Base-by-base conservation (phyloP, 1,140 invertebrate species). In the Apis cerana region DNA sequence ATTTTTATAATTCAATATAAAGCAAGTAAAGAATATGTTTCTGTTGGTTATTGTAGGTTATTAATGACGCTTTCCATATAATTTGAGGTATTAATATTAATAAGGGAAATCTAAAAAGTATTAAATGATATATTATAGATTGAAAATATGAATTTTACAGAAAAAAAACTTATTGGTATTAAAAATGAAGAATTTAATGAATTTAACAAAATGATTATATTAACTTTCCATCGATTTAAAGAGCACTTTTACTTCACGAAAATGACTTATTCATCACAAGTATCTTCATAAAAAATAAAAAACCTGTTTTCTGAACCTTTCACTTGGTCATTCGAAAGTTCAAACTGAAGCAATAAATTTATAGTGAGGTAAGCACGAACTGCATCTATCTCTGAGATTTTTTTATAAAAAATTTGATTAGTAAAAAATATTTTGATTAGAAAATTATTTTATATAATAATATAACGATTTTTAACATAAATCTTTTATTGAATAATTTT, bases 231-330 rank as follows among this genome's bases (percentile, higher is more conserved):
- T 70, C 15, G 27, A 71, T 52, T 71, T 27, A 54, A 23, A 54
- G 54, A 23, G 10, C n/a, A 71, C 69, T 52, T 71, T 71, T 52
- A 71, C 69, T 71, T 54, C n/a, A 13, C 7, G 15, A 27, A n/a
- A 50, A 54, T 71, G 50, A 27, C 15, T 23, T n/a, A 23, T 12
- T 69, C 67, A 13, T 54, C 48, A 23, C 15, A 23, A 19, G n/a
- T 43, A 71, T 23, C 50, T 71, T 54, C 69, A 11, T 54, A 17
- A 54, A 71, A 71, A 71, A 71, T 52, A 54, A 27, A 54, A 15
- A 54, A 71, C 69, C 48, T 27, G 23, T 71, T 71, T 54, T 54
- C 48, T 54, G 69, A 19, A 71, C 50, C 69, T 71, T 71, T 54
- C 69, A 71, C 69, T 54, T 27, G 50, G 69, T 12, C 13, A 71